Base-by-base conservation (phyloP, 2,113 vertebrate species). In the Poicephalus gulielmi region DNA sequence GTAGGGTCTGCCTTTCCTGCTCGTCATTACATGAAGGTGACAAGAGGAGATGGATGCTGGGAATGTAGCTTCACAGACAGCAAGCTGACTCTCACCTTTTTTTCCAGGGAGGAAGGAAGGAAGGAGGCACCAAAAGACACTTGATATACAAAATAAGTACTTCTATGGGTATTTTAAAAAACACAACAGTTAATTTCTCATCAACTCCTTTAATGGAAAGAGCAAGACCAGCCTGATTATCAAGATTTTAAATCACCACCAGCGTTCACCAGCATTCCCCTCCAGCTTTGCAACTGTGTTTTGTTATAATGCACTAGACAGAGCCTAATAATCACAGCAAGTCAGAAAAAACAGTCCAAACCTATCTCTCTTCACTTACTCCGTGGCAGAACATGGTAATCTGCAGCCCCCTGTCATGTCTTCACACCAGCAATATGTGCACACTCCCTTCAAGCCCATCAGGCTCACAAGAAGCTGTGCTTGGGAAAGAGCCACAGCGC, bases 351-450 rank as follows among this genome's bases (percentile, higher is more conserved):
- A 2, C 37, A 46, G 19, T 1, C 37, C n/a, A 31, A 86, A 47
- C 4, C 39, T 11, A 14, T 3, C 33, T 76, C 13, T 22, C 28
- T 10, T n/a, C 28, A 82, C 74, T 74, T 41, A 7, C 14, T 7
- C 70, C 0, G 3, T 6, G 8, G 68, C 83, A 88, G 63, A 64
- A 66, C 63, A 22, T 6, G 4, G 35, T 3, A 23, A 28, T 31
- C 70, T 37, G 22, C 57, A 66, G 52, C 35, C 18, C 41, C 23
- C 33, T 20, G 22, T 1, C n/a, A 4, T 0, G 28, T 44, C 39
- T 17, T 13, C 67, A 7, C 62, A 4, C 15, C 1, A 35, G 49
- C 66, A 23, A 19, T 0, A 2, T 0, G 13, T 23, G 33, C 71
- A 5, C 67, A 18, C 20, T 35, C 19, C 5, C 31, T 17, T 20